Evolutionary conservation across 2,888 invertebrate species (phyloP).

Genomic region (Archaeoteleia sp.): DNA sequence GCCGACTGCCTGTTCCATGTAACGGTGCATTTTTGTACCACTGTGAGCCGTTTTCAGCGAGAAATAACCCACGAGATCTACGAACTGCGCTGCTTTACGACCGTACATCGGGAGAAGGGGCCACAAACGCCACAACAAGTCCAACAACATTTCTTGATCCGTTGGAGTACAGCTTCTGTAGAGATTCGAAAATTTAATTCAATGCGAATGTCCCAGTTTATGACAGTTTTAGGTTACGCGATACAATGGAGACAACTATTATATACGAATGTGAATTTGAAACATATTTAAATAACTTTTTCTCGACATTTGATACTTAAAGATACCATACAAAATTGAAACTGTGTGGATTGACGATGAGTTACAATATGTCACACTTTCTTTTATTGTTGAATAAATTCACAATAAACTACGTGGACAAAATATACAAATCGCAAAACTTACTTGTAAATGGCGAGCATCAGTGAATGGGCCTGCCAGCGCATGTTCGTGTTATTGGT

Average conservation of each 20-base stretch:
- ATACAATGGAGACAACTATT: too few relatives aligned
- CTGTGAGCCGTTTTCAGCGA: slow-evolving; percentile 88
- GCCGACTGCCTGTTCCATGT: slow-evolving; percentile 90
- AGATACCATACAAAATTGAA: too few relatives aligned
- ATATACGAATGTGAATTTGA: too few relatives aligned
- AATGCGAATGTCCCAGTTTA: too few relatives aligned
- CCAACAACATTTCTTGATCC: slow-evolving; percentile 87
- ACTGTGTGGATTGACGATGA: too few relatives aligned
- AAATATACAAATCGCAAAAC: slow-evolving; percentile 57
- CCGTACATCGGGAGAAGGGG: slow-evolving; percentile 92
- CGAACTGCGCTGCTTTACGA: slow-evolving; percentile 95
- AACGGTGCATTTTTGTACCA: slow-evolving; percentile 82
- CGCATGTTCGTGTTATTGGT: slow-evolving; percentile 94
- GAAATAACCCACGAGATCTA: slow-evolving; percentile 96
- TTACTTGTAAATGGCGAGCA: slow-evolving; percentile 88
- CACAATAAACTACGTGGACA: slow-evolving; percentile 1
- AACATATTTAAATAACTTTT: too few relatives aligned
- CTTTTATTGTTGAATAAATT: too few relatives aligned
- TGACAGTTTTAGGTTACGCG: too few relatives aligned
- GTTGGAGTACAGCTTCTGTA: slow-evolving; percentile 83
- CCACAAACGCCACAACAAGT: slow-evolving; percentile 94
- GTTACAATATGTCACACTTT: too few relatives aligned
- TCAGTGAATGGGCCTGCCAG: slow-evolving; percentile 95
- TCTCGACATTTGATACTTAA: too few relatives aligned
- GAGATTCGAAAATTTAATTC: slow-evolving; percentile 13